These are phyloP conservation scores for Colistium nudipinnis DNA, from an alignment of 2,113 vertebrate species.

Conservation along the genomic window DNA sequence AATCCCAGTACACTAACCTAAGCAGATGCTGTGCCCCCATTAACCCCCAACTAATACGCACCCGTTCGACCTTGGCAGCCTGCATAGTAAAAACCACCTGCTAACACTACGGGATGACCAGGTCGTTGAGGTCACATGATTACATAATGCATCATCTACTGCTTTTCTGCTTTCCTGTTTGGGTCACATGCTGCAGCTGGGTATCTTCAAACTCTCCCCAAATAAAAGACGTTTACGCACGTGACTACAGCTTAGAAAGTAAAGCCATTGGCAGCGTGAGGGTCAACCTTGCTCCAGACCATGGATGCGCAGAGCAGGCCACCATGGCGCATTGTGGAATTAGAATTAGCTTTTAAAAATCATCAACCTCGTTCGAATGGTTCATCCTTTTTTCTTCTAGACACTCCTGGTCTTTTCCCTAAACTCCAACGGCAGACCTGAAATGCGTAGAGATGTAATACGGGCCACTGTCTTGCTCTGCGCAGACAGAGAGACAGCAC, in stretches of 20 bases:
- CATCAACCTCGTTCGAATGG: not conserved
- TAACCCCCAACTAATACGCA: not conserved
- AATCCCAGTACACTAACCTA: not conserved
- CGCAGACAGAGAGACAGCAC: constrained; percentile 2
- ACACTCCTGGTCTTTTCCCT: not conserved
- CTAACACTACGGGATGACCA: not conserved
- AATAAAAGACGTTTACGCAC: constrained; percentile 11
- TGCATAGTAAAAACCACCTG: constrained; percentile 51
- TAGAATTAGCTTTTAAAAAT: not conserved
- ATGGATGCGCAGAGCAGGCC: not conserved
- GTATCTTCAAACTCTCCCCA: not conserved
- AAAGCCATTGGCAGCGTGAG: not conserved
- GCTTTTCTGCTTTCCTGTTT: not conserved
- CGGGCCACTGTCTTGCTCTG: not conserved
- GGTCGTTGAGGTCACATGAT: constrained; percentile 22
- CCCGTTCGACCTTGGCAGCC: not conserved
- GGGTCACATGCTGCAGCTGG: not conserved
- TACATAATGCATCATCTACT: constrained; percentile 6
- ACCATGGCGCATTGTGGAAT: not conserved
- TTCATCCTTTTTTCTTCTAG: not conserved
- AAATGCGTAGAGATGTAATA: not conserved
- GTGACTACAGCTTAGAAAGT: not conserved
- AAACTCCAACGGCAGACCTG: not conserved
- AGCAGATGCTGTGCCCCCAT: not conserved
- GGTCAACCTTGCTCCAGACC: not conserved